Evolutionary conservation across 2,888 invertebrate genomes (phyloP).

Genomic region (Ochropleura plecta): DNA sequence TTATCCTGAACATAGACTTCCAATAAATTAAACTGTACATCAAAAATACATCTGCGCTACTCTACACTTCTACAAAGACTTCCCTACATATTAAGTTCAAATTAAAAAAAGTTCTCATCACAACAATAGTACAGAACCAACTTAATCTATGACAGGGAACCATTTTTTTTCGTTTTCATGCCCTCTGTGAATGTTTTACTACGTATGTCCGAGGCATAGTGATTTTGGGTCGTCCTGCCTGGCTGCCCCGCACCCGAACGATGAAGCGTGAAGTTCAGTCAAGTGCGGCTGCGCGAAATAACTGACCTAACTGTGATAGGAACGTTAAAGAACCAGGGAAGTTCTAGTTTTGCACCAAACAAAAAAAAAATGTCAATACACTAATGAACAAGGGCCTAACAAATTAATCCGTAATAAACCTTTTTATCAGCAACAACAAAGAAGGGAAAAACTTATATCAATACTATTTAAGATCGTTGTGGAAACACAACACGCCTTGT

Average conservation of each 20-base stretch:
- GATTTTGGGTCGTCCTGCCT: constrained; percentile 77
- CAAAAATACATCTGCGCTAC: neutral
- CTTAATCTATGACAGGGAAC: constrained; percentile 69
- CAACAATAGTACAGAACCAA: neutral
- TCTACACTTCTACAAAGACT: neutral
- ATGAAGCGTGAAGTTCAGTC: constrained; percentile 60
- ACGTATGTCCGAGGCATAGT: constrained; percentile 76
- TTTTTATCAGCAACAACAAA: neutral
- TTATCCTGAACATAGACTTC: too few relatives aligned
- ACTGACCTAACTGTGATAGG: constrained; percentile 28
- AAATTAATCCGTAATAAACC: too few relatives aligned
- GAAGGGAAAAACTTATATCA: neutral
- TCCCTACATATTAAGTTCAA: too few relatives aligned
- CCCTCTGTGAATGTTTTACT: constrained; percentile 77
- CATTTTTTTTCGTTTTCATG: constrained; percentile 77
- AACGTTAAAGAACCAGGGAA: neutral
- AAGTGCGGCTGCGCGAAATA: constrained; percentile 60
- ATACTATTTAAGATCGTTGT: neutral
- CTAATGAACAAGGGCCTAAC: neutral
- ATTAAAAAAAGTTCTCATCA: neutral
- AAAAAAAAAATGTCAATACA: constrained; percentile 7
- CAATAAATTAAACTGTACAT: too few relatives aligned
- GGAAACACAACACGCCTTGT: neutral
- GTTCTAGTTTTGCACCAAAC: neutral
- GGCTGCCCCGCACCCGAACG: constrained; percentile 70